Base-by-base conservation (phyloP, 2,113 vertebrate species). In the Herpailurus yagouaroundi region DNA sequence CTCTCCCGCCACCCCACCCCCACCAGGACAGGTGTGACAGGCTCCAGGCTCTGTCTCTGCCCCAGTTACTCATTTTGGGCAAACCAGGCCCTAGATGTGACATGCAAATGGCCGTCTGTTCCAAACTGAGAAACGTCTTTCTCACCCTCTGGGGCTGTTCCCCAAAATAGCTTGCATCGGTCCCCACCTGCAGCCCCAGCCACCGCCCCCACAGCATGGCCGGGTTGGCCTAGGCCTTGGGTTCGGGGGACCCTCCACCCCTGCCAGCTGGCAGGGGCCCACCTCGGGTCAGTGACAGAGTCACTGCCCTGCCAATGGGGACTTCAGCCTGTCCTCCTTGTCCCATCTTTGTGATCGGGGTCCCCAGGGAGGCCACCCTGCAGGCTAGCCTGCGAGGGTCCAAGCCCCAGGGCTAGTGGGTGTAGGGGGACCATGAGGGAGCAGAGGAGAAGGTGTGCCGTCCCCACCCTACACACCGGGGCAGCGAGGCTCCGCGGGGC, bases 91-190 rank as follows among this genome's bases (percentile, higher is more conserved):
- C 71, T 52, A 14, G 7, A 81, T 68, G 74, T 84, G 38, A 13
- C 96, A 98, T 98, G 97, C 97, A 98, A 97, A 97, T 97, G 76
- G 85, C 3, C 97, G 64, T 96, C 95, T 95, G 97, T 97, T 96
- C 90, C 93, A 87, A 63, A 79, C 48, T 0, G 73, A 95, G 76
- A 93, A 92, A 92, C 96, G 95, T 27, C 89, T 66, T 93, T 96
- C 80, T 97, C 29, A 6, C 29, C 23, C 29, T 10, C 83, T 21
- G 73, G 55, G 50, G 9, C 84, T 77, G 12, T 86, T 91, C 94
- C 79, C 93, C 48, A n/a, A 96, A 97, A 94, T 91, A 96, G 83
- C 71, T 16, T 1, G 4, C 23, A 3, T 2, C 1, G 7, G 15
- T 33, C 41, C 60, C 68, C 95, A 95, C 83, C 95, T 95, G 97